These are phyloP conservation scores for Geococcyx californianus DNA, from an alignment of 2,113 vertebrate genomes.

Conservation along the genomic window DNA sequence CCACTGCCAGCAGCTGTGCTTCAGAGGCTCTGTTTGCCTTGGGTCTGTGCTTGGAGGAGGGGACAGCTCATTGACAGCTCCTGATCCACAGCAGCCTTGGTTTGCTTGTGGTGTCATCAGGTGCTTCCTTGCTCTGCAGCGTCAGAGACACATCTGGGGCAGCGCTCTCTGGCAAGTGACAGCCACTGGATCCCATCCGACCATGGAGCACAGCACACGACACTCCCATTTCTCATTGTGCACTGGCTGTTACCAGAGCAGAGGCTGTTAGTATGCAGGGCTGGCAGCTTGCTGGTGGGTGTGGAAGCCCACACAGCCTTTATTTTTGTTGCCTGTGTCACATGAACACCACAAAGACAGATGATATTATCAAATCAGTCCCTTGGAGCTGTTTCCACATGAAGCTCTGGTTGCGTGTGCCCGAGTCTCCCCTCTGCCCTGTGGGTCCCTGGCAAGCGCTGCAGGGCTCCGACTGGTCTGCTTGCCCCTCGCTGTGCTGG, in stretches of 20 bases:
- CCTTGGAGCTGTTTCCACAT: background rate
- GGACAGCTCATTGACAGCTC: background rate
- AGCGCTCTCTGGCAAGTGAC: background rate
- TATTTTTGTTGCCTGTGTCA: slow-evolving; percentile 62
- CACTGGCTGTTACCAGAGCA: background rate
- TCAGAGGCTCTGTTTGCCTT: background rate
- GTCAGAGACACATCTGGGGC: accelerated
- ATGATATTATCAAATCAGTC: background rate
- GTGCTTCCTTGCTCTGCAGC: background rate
- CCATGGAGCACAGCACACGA: accelerated
- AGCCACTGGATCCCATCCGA: accelerated
- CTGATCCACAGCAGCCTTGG: background rate
- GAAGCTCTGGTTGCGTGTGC: accelerated
- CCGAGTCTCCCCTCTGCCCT: background rate
- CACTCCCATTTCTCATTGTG: background rate
- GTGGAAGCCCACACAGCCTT: slow-evolving; percentile 47
- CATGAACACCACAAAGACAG: slow-evolving; percentile 1
- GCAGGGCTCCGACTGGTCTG: background rate
- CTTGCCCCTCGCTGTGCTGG: background rate
- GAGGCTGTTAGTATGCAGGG: background rate
- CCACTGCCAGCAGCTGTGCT: accelerated
- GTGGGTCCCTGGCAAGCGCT: accelerated
- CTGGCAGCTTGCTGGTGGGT: slow-evolving; percentile 63
- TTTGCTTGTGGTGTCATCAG: background rate
- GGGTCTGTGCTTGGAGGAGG: background rate